Conservation (phyloP, 2,797 vertebrate genomes). For the Numenius phaeopus region DNA sequence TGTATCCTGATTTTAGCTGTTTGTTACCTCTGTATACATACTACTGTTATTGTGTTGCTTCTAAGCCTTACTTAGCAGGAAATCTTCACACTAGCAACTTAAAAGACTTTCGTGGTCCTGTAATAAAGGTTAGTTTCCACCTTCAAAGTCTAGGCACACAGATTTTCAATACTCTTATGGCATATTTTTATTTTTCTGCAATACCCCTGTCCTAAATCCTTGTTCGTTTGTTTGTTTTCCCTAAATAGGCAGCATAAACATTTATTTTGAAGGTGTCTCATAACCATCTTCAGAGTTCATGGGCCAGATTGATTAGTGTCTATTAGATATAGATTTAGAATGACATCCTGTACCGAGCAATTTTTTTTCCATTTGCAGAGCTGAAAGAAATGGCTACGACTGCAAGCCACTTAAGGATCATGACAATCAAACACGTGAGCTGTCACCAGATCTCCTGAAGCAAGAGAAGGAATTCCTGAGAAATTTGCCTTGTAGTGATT, state of each 20-base stretch:
- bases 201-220: fast-evolving
- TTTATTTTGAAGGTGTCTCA: neutral
- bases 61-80: neutral
- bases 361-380: neutral
- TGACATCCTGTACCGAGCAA: neutral
- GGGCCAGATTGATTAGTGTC: neutral
- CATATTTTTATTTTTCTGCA: neutral
- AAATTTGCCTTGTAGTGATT: neutral
- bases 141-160: neutral
- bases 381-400: neutral
- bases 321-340: neutral
- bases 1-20: neutral
- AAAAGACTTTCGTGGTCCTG: neutral
- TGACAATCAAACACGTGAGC: neutral
- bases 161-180: neutral
- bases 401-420: neutral
- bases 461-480: neutral
- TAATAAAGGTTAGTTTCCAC: neutral
- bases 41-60: neutral
- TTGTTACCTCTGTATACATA: neutral
- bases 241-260: neutral
- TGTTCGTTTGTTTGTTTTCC: neutral
- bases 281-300: neutral
- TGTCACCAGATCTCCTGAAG: neutral
- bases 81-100: neutral